These are phyloP conservation scores for Cyrtodaria siliqua DNA, from an alignment of 2,888 invertebrate genomes.

Conservation along the genomic window DNA sequence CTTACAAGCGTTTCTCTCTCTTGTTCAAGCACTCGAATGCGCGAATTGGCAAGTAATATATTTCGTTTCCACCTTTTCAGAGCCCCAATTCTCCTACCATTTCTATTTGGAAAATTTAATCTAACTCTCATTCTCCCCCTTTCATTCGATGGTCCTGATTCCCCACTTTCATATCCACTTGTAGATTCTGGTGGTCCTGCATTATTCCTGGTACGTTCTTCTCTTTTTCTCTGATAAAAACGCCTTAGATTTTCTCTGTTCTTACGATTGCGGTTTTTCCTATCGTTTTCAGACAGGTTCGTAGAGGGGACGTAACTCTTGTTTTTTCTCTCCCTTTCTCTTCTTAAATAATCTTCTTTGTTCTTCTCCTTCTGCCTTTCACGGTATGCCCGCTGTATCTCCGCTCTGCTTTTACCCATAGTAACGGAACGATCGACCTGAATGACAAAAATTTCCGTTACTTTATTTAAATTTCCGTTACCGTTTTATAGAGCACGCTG, in stretches of 20 bases:
- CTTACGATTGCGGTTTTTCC: neutral
- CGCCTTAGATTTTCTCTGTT: too few relatives aligned
- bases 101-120: slow-evolving; percentile 15
- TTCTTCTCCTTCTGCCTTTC: neutral
- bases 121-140: slow-evolving; percentile 19
- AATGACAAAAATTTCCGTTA: too few relatives aligned
- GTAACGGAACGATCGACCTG: too few relatives aligned
- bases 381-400: slow-evolving; percentile 4
- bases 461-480: too few relatives aligned
- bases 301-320: neutral
- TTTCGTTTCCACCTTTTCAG: slow-evolving; percentile 31
- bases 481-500: too few relatives aligned
- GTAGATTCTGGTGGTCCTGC: too few relatives aligned
- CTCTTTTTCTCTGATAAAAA: too few relatives aligned
- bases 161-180: too few relatives aligned
- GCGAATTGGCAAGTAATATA: slow-evolving; percentile 9
- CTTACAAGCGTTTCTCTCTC: slow-evolving; percentile 23
- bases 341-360: neutral
- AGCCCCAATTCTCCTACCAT: slow-evolving; percentile 23
- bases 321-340: neutral
- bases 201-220: too few relatives aligned
- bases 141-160: too few relatives aligned
- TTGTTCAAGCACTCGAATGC: slow-evolving; percentile 31
- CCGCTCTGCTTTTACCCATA: slow-evolving; percentile 2
- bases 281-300: neutral